phyloP scores from a whole-genome alignment of 2,113 vertebrate species.

The Xiphorhynchus elegans region DNA sequence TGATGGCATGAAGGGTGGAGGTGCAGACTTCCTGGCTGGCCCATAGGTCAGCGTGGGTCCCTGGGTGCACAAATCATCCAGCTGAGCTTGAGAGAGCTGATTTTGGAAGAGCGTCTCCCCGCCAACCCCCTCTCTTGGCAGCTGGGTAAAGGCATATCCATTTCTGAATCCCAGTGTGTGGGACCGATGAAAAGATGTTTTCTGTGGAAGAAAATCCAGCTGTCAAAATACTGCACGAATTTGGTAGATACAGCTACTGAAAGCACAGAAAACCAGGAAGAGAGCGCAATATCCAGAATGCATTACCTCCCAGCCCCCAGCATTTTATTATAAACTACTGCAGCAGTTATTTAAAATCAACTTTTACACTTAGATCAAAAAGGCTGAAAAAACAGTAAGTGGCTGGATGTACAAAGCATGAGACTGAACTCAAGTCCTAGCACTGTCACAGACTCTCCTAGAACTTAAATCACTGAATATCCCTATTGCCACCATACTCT shows the following conservation, averaged over 20 bases:
- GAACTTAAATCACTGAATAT: not conserved
- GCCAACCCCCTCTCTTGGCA: constrained; percentile 81
- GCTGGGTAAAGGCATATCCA: constrained; percentile 79
- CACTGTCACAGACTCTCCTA: not conserved
- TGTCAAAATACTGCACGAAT: not conserved
- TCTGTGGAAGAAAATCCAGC: constrained; percentile 75
- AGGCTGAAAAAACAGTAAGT: not conserved
- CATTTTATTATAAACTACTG: not conserved
- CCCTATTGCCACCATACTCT: not conserved
- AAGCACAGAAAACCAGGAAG: not conserved
- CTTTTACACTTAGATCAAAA: not conserved
- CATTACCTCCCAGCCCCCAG: not conserved
- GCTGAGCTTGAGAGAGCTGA: constrained; percentile 78
- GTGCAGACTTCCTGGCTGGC: constrained; percentile 39
- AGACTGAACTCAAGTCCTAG: not conserved
- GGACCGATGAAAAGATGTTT: constrained; percentile 84
- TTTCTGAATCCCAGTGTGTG: constrained; percentile 88
- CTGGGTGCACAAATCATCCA: constrained; percentile 74
- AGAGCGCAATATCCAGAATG: not conserved
- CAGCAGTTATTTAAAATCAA: not conserved
- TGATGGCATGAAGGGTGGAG: constrained; percentile 81
- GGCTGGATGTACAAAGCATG: not conserved
- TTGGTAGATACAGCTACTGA: not conserved
- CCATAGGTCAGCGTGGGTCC: constrained; percentile 71
- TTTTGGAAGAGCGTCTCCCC: constrained; percentile 77